Evolutionary conservation across 1,140 invertebrate species (phyloP).

Genomic region (Heterodera carotae): DNA sequence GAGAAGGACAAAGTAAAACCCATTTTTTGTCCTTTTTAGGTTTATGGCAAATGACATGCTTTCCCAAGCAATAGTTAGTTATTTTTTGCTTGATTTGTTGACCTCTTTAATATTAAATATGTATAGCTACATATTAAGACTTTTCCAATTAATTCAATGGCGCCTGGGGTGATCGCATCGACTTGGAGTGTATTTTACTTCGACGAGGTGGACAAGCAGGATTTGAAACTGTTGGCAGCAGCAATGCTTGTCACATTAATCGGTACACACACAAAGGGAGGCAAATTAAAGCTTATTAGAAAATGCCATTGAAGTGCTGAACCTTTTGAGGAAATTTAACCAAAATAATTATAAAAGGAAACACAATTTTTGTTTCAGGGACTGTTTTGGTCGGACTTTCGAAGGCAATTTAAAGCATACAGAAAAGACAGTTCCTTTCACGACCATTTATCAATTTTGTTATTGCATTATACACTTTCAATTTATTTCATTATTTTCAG

Average conservation of each 20-base stretch:
- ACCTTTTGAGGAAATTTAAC: too few species aligned
- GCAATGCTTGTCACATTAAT: conserved; percentile 43
- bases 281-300: neutral
- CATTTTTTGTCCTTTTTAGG: conserved; percentile 33
- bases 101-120: too few species aligned
- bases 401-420: conserved; percentile 32
- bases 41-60: conserved; percentile 67
- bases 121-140: conserved; percentile 13
- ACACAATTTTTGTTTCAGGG: conserved; percentile 17
- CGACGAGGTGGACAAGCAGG: conserved; percentile 48
- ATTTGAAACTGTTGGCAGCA: conserved; percentile 40
- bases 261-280: neutral
- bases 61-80: conserved; percentile 67
- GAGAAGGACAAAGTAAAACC: neutral
- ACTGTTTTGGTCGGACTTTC: conserved; percentile 50
- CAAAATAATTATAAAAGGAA: too few species aligned
- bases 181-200: conserved; percentile 58
- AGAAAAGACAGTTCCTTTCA: neutral
- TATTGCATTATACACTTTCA: too few species aligned
- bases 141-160: conserved; percentile 39
- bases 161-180: conserved; percentile 44
- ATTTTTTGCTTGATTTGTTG: conserved; percentile 57
- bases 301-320: neutral
- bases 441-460: conserved; percentile 10
- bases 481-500: too few species aligned